Base-by-base conservation (phyloP, 1,140 invertebrate genomes). In the Tenebrio molitor region DNA sequence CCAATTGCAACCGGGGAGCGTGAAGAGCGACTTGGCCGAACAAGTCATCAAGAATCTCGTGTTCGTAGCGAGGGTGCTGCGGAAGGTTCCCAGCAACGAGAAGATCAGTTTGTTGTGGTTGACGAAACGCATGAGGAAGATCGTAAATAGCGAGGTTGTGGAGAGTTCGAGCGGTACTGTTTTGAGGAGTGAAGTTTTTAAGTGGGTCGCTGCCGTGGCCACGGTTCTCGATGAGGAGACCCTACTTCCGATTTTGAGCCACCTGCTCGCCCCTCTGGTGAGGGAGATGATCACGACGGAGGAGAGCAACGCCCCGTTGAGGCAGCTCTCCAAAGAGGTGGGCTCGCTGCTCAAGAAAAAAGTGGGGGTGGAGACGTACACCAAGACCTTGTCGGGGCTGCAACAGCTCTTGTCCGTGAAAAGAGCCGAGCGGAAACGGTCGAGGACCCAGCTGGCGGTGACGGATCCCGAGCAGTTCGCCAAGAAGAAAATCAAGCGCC, bases 401-500 rank as follows among this genome's bases (percentile, higher is more conserved):
- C 87, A 91, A 79, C 85, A 87, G 21, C 85, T 82, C 63, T 77
- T 92, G 1, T 87, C 89, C 58, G 84, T 88, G 2, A 90, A 86
- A 76, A 85, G 88, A 80, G 88, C 89, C 15, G 87, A 90, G 74
- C 86, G 91, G 71, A 94, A 92, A 77, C 88, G 88, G 73, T 76
- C 85, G 16, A 85, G 88, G 44, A 88, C 86, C 85, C 85, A 92
- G 85, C 85, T 90, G 82, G 88, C 88, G 77, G 89, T 95, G 0
- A 89, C 88, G 0, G 88, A 94, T 84, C 93, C 93, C 17, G 91
- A 93, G 77, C 84, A 88, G 72, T 90, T 91, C 21, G 92, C 92
- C 0, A 91, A 91, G 80, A 89, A 90, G 79, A 94, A 93, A 84
- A 88, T 94, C 2, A 89, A 89, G 46, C 87, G 89, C 71, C 90